Percentiles rank a stretch among this genome's conserved stretches.
Conservation (phyloP, 2,797 vertebrate species). For the Todus mexicanus region DNA sequence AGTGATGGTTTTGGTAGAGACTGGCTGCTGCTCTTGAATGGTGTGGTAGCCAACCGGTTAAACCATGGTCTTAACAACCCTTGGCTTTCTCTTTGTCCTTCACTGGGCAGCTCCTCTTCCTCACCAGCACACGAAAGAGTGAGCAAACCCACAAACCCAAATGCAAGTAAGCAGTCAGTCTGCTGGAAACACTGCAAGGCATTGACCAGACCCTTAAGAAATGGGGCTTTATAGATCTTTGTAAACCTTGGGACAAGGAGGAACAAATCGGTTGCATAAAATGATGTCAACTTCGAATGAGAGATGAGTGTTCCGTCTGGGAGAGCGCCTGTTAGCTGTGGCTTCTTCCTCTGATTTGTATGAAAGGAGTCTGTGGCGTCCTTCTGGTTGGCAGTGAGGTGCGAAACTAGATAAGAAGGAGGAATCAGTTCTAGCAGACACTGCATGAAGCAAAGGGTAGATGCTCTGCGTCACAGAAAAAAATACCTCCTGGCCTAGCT, state of each 20-base stretch:
- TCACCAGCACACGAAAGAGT: not conserved
- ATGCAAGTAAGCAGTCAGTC: not conserved
- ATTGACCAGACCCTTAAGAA: not conserved
- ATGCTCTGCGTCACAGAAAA: not conserved
- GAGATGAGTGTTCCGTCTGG: not conserved
- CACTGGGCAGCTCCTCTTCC: not conserved
- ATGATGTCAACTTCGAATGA: not conserved
- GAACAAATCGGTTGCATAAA: not conserved
- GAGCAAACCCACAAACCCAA: not conserved
- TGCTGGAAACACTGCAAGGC: not conserved
- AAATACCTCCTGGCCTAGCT: not conserved
- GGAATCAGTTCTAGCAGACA: not conserved
- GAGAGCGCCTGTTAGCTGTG: not conserved
- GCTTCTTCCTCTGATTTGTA: not conserved
- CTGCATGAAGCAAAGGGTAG: not conserved
- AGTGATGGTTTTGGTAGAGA: not conserved
- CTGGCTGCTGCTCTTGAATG: not conserved
- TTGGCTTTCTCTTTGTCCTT: not conserved
- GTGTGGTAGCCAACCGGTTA: rapidly evolving
- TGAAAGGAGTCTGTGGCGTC: not conserved
- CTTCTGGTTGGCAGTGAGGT: not conserved
- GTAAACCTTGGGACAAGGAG: not conserved
- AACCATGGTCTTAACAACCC: not conserved
- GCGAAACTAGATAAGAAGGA: not conserved
- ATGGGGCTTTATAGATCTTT: not conserved